A percentile compares a stretch with the other conserved stretches of the same genome.
Conservation (phyloP, 2,888 invertebrate species). For the Plebejus melissa region DNA sequence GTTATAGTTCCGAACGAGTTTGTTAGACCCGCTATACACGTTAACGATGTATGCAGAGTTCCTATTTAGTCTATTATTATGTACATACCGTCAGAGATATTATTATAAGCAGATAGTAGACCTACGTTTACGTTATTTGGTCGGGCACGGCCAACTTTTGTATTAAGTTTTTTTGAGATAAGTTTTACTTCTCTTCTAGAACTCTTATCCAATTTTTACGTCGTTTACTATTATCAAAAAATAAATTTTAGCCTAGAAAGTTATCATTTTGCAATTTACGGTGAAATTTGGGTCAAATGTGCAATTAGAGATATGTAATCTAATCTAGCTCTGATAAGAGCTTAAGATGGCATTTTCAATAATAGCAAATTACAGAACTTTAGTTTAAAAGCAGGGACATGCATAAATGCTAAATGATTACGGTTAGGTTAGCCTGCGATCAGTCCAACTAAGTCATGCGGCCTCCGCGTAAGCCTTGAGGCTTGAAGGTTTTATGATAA, state of each 20-base stretch:
- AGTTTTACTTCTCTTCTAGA: neutral
- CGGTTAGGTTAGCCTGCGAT: neutral
- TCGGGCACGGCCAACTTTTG: too few relatives aligned
- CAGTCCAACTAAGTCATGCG: too few relatives aligned
- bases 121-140: too few relatives aligned
- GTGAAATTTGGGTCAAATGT: neutral
- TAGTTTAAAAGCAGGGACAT: neutral
- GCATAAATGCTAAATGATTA: neutral
- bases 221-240: neutral
- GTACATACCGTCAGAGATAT: neutral
- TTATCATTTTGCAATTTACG: neutral
- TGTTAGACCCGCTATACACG: neutral
- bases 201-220: neutral
- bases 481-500: neutral
- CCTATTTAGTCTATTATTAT: neutral
- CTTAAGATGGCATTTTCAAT: neutral
- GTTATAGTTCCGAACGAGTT: slow-evolving; percentile 6
- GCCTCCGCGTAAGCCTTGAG: too few relatives aligned
- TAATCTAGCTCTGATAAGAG: neutral
- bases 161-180: too few relatives aligned
- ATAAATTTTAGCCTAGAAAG: neutral
- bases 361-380: neutral
- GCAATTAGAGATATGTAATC: neutral
- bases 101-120: too few relatives aligned
- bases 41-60: neutral